Conservation (phyloP, 2,113 vertebrate genomes). For the Oncorhynchus kisutch region DNA sequence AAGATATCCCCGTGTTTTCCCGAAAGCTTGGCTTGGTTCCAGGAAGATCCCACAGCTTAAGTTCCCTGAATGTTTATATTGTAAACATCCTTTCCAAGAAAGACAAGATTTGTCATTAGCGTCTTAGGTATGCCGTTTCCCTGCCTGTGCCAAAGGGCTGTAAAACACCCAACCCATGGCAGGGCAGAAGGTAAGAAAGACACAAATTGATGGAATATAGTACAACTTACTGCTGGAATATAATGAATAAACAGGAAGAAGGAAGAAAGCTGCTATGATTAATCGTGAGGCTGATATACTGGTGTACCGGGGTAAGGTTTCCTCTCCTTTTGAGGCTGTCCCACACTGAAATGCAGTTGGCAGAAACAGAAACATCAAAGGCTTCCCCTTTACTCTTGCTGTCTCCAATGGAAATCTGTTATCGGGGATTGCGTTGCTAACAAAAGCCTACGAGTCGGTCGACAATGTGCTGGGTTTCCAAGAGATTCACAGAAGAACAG, state of each 20-base stretch:
- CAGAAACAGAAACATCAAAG: constrained; percentile 3
- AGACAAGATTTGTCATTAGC: constrained; percentile 49
- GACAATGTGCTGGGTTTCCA: background rate
- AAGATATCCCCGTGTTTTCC: constrained; percentile 13
- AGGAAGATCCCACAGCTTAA: constrained; percentile 32
- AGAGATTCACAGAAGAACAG: background rate
- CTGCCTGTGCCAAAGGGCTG: constrained; percentile 25
- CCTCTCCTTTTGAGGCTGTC: constrained; percentile 14
- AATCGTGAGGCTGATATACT: background rate
- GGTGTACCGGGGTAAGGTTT: background rate
- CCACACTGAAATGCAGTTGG: constrained; percentile 2
- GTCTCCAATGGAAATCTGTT: background rate
- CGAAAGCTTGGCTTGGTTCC: constrained; percentile 7
- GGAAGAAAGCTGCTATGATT: constrained; percentile 11
- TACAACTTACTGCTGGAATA: background rate
- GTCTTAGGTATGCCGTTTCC: constrained; percentile 31
- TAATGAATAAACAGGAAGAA: constrained; percentile 13
- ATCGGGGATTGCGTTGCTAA: background rate
- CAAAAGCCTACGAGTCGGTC: background rate
- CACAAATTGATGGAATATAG: background rate
- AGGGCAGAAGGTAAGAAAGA: constrained; percentile 13
- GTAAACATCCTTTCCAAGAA: constrained; percentile 55
- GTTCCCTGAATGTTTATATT: constrained; percentile 48
- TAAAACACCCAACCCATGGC: constrained; percentile 3
- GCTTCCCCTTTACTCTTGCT: constrained; percentile 18